Conservation (phyloP, 2,888 invertebrate species). For the Rhagonycha lutea region DNA sequence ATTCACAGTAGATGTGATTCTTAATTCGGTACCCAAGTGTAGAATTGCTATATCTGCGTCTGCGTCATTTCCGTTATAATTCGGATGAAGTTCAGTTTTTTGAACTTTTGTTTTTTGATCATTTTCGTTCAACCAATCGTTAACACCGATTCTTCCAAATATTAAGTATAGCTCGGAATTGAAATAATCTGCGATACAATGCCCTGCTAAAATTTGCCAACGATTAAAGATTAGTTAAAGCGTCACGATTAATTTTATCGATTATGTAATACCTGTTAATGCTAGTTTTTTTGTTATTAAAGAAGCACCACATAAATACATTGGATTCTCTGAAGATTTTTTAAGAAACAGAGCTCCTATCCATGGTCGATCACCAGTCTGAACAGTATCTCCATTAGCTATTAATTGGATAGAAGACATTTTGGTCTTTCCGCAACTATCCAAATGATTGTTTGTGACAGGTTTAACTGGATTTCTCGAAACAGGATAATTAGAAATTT, state of each 20-base stretch:
- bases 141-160: slow-evolving; percentile 44
- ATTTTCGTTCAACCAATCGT: slow-evolving; percentile 41
- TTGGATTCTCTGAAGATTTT: slow-evolving; percentile 44
- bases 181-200: slow-evolving; percentile 38
- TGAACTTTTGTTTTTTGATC: slow-evolving; percentile 33
- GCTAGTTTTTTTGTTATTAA: slow-evolving; percentile 48
- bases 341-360: slow-evolving; percentile 48
- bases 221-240: slow-evolving; percentile 19
- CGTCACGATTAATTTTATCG: no score
- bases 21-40: slow-evolving; percentile 56
- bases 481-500: no score
- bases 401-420: slow-evolving; percentile 45
- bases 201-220: slow-evolving; percentile 41
- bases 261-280: slow-evolving; percentile 49
- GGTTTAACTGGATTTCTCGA: no score
- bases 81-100: slow-evolving; percentile 51
- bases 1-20: slow-evolving; percentile 60
- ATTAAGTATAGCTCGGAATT: slow-evolving; percentile 30
- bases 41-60: slow-evolving; percentile 64
- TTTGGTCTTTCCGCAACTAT: slow-evolving; percentile 44
- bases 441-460: slow-evolving; percentile 9
- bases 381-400: slow-evolving; percentile 43
- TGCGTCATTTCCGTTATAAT: slow-evolving; percentile 61
- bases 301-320: slow-evolving; percentile 50
- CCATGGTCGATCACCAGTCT: slow-evolving; percentile 50